These are phyloP conservation scores for Myiopsitta monachus DNA, from an alignment of 2,113 vertebrate genomes.

Conservation along the genomic window DNA sequence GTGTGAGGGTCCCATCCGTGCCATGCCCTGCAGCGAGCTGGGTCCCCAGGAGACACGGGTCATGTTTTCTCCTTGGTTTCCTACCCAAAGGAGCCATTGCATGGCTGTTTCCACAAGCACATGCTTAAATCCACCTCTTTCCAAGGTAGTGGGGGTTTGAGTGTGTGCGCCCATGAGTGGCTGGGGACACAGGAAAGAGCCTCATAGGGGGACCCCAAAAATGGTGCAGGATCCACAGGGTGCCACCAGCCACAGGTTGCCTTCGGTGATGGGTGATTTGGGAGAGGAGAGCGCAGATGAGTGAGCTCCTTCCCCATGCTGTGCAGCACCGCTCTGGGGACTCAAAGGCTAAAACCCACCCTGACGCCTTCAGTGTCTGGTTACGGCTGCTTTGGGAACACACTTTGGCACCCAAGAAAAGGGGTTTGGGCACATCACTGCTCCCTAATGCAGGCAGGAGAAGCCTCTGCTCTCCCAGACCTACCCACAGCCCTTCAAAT, in stretches of 20 bases:
- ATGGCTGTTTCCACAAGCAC: neutral
- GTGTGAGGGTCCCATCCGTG: neutral
- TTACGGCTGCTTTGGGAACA: fast-evolving
- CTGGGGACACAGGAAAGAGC: neutral
- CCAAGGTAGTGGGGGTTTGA: fast-evolving
- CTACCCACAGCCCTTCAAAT: neutral
- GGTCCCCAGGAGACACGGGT: neutral
- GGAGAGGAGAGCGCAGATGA: fast-evolving
- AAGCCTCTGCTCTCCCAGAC: neutral
- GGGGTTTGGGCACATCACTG: fast-evolving
- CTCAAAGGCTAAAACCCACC: neutral
- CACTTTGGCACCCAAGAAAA: neutral
- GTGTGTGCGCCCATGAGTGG: neutral
- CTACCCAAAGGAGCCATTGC: neutral
- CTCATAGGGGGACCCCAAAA: neutral
- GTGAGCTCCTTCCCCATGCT: fast-evolving
- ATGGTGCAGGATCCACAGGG: neutral
- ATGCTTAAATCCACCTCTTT: fast-evolving
- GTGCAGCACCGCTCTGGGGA: fast-evolving
- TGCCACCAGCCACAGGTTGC: neutral
- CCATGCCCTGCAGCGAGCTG: neutral
- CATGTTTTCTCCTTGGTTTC: neutral
- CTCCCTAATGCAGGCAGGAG: neutral
- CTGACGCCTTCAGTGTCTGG: neutral
- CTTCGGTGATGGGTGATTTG: fast-evolving